Conservation (phyloP, 2,113 vertebrate species). For the Rhinolophus ferrumequinum region DNA sequence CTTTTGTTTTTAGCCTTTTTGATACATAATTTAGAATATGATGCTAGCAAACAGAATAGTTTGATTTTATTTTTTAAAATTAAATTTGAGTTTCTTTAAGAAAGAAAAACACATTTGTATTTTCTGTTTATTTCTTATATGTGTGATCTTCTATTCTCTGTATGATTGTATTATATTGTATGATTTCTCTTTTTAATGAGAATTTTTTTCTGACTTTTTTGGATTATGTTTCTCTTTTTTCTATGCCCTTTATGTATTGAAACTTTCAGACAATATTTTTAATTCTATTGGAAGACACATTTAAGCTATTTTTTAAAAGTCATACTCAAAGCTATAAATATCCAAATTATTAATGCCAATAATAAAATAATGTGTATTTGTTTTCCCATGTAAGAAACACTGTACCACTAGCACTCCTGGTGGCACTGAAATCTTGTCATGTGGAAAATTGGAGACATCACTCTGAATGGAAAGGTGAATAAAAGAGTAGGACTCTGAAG, state of each 20-base stretch:
- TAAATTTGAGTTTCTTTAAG: not conserved
- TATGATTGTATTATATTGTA: not conserved
- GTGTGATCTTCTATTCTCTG: not conserved
- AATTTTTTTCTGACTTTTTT: not conserved
- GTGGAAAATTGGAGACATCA: not conserved
- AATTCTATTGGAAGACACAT: not conserved
- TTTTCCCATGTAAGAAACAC: not conserved
- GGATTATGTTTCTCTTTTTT: not conserved
- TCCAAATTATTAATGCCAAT: not conserved
- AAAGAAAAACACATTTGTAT: not conserved
- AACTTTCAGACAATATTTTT: not conserved
- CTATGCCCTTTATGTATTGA: not conserved
- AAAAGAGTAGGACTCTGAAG: not conserved
- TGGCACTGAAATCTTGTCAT: not conserved
- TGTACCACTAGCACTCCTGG: not conserved
- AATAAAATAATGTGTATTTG: not conserved
- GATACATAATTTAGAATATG: not conserved
- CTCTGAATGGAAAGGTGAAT: not conserved
- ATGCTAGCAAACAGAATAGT: not conserved
- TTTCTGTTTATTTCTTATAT: not conserved
- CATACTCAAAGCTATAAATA: not conserved
- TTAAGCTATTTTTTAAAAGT: not conserved
- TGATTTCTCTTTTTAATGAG: not conserved
- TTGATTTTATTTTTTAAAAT: not conserved
- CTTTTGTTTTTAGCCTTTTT: constrained; percentile 16